Base-by-base conservation (phyloP, 2,888 invertebrate species). In the Cerastis leucographa region DNA sequence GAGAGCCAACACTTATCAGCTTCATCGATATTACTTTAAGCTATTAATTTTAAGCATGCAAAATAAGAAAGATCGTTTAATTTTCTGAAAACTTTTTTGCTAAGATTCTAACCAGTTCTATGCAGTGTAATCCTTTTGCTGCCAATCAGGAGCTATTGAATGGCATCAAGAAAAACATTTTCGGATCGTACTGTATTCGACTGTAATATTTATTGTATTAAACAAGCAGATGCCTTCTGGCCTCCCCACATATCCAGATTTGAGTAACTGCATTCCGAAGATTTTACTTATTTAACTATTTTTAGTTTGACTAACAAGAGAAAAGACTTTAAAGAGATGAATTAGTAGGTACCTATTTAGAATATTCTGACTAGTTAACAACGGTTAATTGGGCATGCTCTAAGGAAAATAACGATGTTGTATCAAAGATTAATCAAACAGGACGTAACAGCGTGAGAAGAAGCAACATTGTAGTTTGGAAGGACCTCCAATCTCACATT, bases 371-470 rank as follows among this genome's bases (percentile, higher is more conserved):
- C 64, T 49, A 64, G 64, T 64, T 44, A 14, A 35, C 12, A 44
- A 29, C 56, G 12, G 17, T 68, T 65, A 80, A 25, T 64, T 74
- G 14, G 19, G 14, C 68, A 81, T 76, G 81, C 79, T 68, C 19
- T 56, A 42, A 61, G 9, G 19, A 62, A 68, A 74, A 64, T 46
- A 8, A 62, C 6, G 22, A 51, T 6, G 4, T n/a, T 49, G 42
- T 40, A 44, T 67, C 11, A 6, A 22, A 54, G 12, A 29, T 11
- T n/a, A n/a, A 56, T 42, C 9, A 40, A 35, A 61, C 0, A 51
- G 5, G 11, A 68, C 51, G 51, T 8, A 29, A 75, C 56, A 69
- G 64, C 56, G 22, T 35, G 44, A 51, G n/a, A 49, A 74, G 51
- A 62, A 65, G 29, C 14, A n/a, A 62, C 17, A 49, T 22, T 12